These are phyloP conservation scores for Biston betularia DNA, from an alignment of 2,888 invertebrate genomes.

Conservation along the genomic window DNA sequence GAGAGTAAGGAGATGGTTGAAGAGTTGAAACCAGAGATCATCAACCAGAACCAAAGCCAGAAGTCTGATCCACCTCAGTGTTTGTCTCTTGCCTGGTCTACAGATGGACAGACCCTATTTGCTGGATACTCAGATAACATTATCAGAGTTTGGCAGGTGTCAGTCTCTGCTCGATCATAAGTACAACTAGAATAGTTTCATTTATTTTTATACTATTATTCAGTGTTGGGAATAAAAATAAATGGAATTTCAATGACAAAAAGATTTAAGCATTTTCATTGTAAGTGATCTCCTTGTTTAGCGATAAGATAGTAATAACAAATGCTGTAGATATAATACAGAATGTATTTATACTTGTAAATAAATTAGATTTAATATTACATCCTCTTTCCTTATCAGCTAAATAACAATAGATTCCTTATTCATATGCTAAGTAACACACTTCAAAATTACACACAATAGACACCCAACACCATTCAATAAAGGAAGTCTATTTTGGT, in stretches of 20 bases:
- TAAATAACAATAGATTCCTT: conserved; percentile 23
- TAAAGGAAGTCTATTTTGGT: conserved; percentile 46
- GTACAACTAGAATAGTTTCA: conserved; percentile 67
- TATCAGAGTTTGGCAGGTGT: conserved; percentile 99
- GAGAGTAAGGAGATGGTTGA: conserved; percentile 99
- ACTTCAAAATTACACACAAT: conserved; percentile 17
- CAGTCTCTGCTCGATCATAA: conserved; percentile 91
- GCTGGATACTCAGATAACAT: conserved; percentile 99
- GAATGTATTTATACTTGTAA: conserved; percentile 61
- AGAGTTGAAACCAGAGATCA: conserved; percentile 98
- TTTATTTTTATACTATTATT: conserved; percentile 79
- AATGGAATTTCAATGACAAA: conserved; percentile 75
- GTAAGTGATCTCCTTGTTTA: conserved; percentile 70
- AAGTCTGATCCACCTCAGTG: conserved; percentile 98
- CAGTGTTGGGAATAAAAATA: conserved; percentile 76
- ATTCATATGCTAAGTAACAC: conserved; percentile 18
- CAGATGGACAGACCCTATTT: conserved; percentile 99
- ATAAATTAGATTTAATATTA: conserved; percentile 61
- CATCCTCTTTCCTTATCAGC: conserved; percentile 49
- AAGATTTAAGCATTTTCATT: conserved; percentile 71
- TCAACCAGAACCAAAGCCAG: conserved; percentile 89
- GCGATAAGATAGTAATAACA: conserved; percentile 44
- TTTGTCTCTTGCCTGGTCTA: conserved; percentile 99
- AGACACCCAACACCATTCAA: conserved; percentile 27
- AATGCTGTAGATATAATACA: conserved; percentile 38